These are phyloP conservation scores for Perdita meconis DNA, from an alignment of 2,888 invertebrate species.

Conservation along the genomic window DNA sequence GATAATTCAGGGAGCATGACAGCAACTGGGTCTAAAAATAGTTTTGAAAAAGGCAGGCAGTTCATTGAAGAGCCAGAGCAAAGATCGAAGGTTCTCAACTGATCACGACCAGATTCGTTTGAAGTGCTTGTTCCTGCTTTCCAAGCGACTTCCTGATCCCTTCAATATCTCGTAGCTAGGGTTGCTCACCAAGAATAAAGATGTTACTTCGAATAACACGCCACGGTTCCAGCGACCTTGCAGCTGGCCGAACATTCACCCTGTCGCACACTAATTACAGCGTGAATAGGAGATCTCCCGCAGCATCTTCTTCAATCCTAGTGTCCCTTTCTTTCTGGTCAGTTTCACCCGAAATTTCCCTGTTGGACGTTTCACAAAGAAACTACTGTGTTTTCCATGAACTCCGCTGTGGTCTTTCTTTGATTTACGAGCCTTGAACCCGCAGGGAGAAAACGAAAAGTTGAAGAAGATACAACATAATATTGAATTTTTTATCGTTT, in stretches of 20 bases:
- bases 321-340: slow-evolving; percentile 38
- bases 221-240: slow-evolving; percentile 61
- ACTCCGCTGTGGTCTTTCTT: too few species aligned
- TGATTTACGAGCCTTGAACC: background rate
- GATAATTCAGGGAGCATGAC: background rate
- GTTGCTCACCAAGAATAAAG: slow-evolving; percentile 69
- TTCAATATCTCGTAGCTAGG: slow-evolving; percentile 35
- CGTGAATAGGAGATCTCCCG: slow-evolving; percentile 55
- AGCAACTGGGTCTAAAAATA: slow-evolving; percentile 33
- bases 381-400: slow-evolving; percentile 2
- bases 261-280: slow-evolving; percentile 66
- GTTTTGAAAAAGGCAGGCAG: slow-evolving; percentile 26
- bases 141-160: slow-evolving; percentile 57
- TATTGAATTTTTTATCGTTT: too few species aligned
- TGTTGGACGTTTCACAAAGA: slow-evolving; percentile 27
- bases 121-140: slow-evolving; percentile 57
- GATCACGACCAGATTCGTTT: slow-evolving; percentile 56
- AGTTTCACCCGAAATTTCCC: slow-evolving; percentile 20
- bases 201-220: slow-evolving; percentile 71
- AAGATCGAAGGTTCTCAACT: slow-evolving; percentile 55
- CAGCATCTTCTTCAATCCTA: slow-evolving; percentile 41
- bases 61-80: slow-evolving; percentile 34
- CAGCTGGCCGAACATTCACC: slow-evolving; percentile 47
- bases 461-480: too few species aligned
- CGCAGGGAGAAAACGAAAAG: too few species aligned